Conservation (phyloP, 2,113 vertebrate genomes). For the Melierax canorus region DNA sequence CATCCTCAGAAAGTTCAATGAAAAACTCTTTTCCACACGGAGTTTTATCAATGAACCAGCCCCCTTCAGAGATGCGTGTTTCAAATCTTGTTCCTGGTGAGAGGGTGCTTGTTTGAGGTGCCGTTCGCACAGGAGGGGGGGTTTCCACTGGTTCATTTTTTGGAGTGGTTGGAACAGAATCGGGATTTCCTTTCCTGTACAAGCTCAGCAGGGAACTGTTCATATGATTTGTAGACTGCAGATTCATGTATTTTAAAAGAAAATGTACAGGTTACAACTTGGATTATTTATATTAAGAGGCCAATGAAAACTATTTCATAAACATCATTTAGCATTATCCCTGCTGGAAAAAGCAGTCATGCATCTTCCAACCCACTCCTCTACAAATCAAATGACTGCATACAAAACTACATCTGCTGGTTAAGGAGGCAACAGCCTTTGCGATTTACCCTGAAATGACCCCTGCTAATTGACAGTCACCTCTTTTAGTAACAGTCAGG, state of each 20-base stretch:
- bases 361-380: background rate
- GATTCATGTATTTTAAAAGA: background rate
- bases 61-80: slow-evolving; percentile 64
- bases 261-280: background rate
- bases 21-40: slow-evolving; percentile 64
- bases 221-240: slow-evolving; percentile 86
- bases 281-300: background rate
- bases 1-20: slow-evolving; percentile 79
- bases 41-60: slow-evolving; percentile 86
- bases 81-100: background rate
- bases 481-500: background rate
- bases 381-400: background rate
- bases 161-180: slow-evolving; percentile 48
- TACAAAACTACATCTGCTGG: background rate
- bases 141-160: slow-evolving; percentile 37
- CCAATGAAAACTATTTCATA: background rate
- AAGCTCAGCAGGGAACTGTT: slow-evolving; percentile 88
- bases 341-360: background rate
- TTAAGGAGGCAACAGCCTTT: background rate
- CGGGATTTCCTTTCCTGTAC: slow-evolving; percentile 82
- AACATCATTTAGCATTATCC: background rate
- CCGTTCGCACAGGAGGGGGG: background rate
- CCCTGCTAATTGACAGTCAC: background rate
- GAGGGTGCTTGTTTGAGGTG: background rate
- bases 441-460: background rate